phyloP scores from a whole-genome alignment of 2,888 invertebrate species.

The Choreutis nemorana region DNA sequence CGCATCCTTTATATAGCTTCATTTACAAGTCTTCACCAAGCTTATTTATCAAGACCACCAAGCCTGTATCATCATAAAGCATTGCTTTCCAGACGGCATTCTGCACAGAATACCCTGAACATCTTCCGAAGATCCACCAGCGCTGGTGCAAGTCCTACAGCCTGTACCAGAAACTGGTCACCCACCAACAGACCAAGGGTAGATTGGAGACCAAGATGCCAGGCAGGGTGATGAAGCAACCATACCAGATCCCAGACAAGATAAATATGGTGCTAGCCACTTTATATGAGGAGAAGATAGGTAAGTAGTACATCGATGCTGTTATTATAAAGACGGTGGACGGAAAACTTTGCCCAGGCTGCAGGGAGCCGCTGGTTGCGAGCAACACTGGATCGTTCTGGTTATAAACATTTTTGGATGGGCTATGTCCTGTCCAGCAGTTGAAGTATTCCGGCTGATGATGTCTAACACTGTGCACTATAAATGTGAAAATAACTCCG shows the following conservation, averaged over 20 bases:
- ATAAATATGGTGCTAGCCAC: conserved; percentile 53
- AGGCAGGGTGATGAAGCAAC: conserved; percentile 33
- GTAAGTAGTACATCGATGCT: conserved; percentile 21
- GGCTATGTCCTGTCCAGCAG: too few species aligned
- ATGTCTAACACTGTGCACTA: too few species aligned
- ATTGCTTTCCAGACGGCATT: conserved; percentile 61
- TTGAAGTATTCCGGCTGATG: too few species aligned
- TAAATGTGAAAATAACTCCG: too few species aligned
- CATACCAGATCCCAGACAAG: conserved; percentile 37
- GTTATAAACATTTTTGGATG: too few species aligned
- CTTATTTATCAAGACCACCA: too few species aligned
- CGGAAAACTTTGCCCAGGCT: not conserved
- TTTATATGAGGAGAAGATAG: conserved; percentile 53
- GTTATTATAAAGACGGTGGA: too few species aligned
- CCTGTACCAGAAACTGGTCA: conserved; percentile 68
- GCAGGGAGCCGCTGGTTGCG: not conserved
- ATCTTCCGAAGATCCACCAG: conserved; percentile 57
- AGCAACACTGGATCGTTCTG: too few species aligned
- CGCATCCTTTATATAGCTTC: too few species aligned
- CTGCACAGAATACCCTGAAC: conserved; percentile 56
- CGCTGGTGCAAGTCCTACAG: conserved; percentile 71
- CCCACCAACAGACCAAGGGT: conserved; percentile 66
- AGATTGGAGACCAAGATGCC: conserved; percentile 68
- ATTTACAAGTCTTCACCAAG: too few species aligned
- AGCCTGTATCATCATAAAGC: not conserved